Base-by-base conservation (phyloP, 2,797 vertebrate genomes). In the Denticeps clupeoides region DNA sequence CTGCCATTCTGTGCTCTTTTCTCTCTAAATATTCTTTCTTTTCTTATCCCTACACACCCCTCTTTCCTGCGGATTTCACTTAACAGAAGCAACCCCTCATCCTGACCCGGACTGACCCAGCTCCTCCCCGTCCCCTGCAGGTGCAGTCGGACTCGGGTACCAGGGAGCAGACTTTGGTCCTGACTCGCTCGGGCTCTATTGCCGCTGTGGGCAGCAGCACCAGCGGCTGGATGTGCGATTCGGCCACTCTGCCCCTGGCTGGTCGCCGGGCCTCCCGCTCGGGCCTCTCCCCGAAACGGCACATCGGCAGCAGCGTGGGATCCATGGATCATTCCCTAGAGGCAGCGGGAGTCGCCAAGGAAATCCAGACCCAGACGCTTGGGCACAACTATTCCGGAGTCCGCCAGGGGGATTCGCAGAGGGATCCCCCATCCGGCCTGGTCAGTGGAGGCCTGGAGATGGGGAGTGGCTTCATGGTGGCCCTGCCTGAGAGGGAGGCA, bases 281-380 rank as follows among this genome's bases (percentile, higher is more conserved):
- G 4, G 85, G 82, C 48, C 74, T 73, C 49, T 89, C 89, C 56
- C 84, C 87, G 0, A 88, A 88, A 48, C 75, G 76, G 2, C 78
- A 67, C 0, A 58, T 76, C 9, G 72, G 73, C 82, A 49, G 71
- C 80, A 24, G 85, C 86, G 40, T 66, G 79, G 0, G 81, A 78
- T 33, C 56, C 60, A 41, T 18, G 46, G 0, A 37, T 8, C 9
- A 26, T 11, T 2, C 68, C 60, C 13, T 61, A 68, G 35, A 35
- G 55, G 60, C 16, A 48, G 55, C 3, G 51, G 60, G 64, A 0
- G 60, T 41, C 16, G 53, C 23, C 60, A 52, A 24, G 64, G 64
- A 24, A 18, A 28, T 11, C 16, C 53, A 47, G 55, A 63, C 40
- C 25, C 66, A 56, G 71, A 80, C 26, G 63, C 70, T 75, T 70